phyloP scores from a whole-genome alignment of 2,113 vertebrate species.

The Eulemur macaco region DNA sequence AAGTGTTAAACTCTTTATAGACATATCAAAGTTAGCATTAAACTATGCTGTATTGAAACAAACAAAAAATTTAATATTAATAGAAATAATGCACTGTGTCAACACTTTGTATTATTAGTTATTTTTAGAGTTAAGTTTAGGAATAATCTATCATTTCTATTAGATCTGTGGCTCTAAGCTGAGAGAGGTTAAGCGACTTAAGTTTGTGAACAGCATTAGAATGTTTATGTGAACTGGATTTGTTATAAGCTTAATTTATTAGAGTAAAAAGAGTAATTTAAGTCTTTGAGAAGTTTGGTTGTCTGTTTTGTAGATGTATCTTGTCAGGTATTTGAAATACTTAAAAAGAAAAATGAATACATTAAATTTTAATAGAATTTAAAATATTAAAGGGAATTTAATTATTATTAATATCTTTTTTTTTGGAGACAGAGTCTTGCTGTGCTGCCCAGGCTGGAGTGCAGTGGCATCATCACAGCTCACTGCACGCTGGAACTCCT shows the following conservation, averaged over 20 bases:
- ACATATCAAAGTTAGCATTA: not conserved
- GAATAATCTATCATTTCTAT: not conserved
- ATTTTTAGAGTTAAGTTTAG: not conserved
- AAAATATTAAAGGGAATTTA: not conserved
- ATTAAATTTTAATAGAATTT: not conserved
- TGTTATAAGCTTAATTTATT: not conserved
- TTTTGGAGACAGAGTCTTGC: too few relatives aligned
- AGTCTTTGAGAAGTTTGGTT: not conserved
- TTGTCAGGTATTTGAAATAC: not conserved
- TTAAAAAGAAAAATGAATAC: constrained; percentile 41
- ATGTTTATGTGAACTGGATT: not conserved
- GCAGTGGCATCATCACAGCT: too few relatives aligned
- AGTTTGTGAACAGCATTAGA: not conserved
- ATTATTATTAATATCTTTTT: not conserved
- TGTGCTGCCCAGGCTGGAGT: too few relatives aligned
- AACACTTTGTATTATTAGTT: not conserved
- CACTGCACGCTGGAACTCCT: too few relatives aligned
- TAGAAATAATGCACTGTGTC: not conserved
- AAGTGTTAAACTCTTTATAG: not conserved
- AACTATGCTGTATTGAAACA: not conserved
- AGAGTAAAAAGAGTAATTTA: not conserved
- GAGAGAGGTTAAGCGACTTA: not conserved
- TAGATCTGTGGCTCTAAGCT: not conserved
- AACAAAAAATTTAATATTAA: not conserved
- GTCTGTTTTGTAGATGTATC: not conserved